Evolutionary conservation across 1,140 invertebrate genomes (phyloP).

Genomic region (Aporrectodea caliginosa): DNA sequence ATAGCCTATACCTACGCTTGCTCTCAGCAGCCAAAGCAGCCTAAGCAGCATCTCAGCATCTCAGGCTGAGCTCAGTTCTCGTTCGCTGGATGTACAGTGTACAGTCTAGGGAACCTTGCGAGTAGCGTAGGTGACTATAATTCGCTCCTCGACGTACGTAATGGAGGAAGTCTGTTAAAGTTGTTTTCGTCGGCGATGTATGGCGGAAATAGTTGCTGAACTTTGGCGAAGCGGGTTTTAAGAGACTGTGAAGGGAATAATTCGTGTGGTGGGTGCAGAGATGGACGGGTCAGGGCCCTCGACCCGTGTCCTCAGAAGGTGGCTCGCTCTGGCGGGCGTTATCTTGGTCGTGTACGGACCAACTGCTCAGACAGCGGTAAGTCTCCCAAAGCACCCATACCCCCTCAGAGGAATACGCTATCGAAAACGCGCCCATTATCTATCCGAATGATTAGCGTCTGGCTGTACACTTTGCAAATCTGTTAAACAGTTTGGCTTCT

Average conservation of each 20-base stretch:
- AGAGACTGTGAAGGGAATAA: not conserved
- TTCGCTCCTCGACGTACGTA: not conserved
- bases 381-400: not conserved
- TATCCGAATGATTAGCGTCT: not conserved
- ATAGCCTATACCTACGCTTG: no score
- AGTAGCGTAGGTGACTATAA: no score
- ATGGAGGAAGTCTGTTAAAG: not conserved
- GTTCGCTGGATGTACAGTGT: no score
- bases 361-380: not conserved
- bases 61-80: no score
- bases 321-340: not conserved
- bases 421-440: not conserved
- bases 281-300: not conserved
- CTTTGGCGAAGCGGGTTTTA: not conserved
- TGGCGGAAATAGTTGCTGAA: not conserved
- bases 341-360: not conserved
- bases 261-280: not conserved
- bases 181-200: not conserved
- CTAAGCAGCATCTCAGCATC: no score
- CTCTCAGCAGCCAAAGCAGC: no score
- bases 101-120: no score
- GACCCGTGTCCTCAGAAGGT: not conserved
- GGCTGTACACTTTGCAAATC: not conserved
- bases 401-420: not conserved
- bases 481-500: not conserved